These are phyloP conservation scores for Tuta absoluta DNA, from an alignment of 2,888 invertebrate species.

Conservation along the genomic window DNA sequence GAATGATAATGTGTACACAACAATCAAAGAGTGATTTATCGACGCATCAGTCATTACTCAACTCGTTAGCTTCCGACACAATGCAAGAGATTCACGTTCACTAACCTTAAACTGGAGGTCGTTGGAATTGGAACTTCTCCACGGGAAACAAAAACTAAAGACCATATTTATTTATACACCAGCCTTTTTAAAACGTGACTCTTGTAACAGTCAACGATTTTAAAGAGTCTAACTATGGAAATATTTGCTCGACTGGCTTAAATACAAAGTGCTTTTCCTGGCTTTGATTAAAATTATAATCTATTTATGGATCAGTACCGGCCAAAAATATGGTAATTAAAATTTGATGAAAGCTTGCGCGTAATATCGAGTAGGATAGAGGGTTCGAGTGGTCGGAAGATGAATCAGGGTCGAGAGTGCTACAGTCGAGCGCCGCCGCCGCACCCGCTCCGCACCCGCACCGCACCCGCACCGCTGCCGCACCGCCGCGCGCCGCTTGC, in stretches of 20 bases:
- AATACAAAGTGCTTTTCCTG: not conserved
- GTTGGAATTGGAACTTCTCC: no score
- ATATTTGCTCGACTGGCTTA: constrained; percentile 56
- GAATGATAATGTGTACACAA: constrained; percentile 11
- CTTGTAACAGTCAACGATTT: no score
- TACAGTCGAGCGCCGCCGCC: not conserved
- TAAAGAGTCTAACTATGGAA: not conserved
- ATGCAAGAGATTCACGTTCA: not conserved
- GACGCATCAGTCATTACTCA: constrained; percentile 1
- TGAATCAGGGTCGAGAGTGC: constrained; percentile 22
- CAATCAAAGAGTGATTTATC: constrained; percentile 4
- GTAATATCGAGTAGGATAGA: constrained; percentile 16
- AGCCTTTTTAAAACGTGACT: no score
- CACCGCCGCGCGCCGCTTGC: not conserved
- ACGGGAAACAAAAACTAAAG: no score
- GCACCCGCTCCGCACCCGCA: not conserved
- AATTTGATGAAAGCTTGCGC: constrained; percentile 14
- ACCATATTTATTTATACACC: no score
- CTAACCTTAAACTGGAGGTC: not conserved
- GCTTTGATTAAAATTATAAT: not conserved
- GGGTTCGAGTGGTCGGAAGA: constrained; percentile 21
- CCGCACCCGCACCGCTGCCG: constrained; percentile 3
- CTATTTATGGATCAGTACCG: not conserved
- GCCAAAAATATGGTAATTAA: constrained; percentile 19
- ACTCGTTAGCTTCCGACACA: not conserved